These are phyloP conservation scores for Amphipoea lucens DNA, from an alignment of 2,888 invertebrate genomes.

Conservation along the genomic window DNA sequence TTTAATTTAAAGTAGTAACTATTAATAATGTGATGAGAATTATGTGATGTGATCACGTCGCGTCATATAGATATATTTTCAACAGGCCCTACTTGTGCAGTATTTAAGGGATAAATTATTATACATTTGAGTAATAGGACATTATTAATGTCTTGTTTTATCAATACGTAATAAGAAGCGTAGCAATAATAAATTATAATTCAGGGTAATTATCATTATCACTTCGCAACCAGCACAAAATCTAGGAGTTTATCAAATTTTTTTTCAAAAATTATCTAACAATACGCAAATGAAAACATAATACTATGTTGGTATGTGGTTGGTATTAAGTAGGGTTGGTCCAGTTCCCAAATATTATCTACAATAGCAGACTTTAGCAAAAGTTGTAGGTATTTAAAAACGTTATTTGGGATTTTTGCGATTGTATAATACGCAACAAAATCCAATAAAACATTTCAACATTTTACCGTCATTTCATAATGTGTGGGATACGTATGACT, in stretches of 20 bases:
- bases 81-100: slow-evolving; percentile 17
- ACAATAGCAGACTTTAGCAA: background rate
- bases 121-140: slow-evolving; percentile 17
- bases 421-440: background rate
- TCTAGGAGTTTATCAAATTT: slow-evolving; percentile 4
- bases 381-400: background rate
- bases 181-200: slow-evolving; percentile 61
- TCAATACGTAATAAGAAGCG: slow-evolving; percentile 38
- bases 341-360: background rate
- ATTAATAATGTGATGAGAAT: slow-evolving; percentile 1
- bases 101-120: slow-evolving; percentile 13
- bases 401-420: background rate
- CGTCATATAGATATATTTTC: slow-evolving; percentile 5
- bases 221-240: slow-evolving; percentile 18
- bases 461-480: background rate
- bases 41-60: slow-evolving; percentile 21
- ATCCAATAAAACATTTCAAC: background rate
- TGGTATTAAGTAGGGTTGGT: background rate
- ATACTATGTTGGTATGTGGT: background rate
- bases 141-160: slow-evolving; percentile 17
- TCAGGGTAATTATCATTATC: slow-evolving; percentile 46
- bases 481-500: background rate
- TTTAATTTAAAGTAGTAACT: slow-evolving; percentile 21
- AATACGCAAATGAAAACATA: background rate
- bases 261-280: slow-evolving; percentile 9